Percentiles rank a stretch among this genome's conserved stretches.
These are phyloP conservation scores for Elysia crispata DNA, from an alignment of 2,888 invertebrate genomes.

Conservation along the genomic window DNA sequence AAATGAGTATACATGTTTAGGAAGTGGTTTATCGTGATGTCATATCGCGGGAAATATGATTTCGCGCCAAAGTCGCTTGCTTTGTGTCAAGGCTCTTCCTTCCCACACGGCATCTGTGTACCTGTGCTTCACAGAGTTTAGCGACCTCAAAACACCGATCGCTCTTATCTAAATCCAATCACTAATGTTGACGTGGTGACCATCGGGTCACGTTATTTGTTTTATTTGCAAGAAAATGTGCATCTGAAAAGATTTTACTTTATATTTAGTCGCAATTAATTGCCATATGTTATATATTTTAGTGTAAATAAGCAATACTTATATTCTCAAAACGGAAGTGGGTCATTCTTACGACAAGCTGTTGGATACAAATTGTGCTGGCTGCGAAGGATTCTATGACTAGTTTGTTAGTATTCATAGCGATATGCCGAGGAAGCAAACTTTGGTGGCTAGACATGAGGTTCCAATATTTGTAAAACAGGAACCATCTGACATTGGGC, in stretches of 20 bases:
- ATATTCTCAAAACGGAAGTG: constrained; percentile 42
- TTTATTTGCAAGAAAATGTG: no score
- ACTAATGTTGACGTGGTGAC: no score
- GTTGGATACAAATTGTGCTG: constrained; percentile 23
- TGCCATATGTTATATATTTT: no score
- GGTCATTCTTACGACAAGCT: constrained; percentile 33
- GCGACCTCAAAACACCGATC: no score
- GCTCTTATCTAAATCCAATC: no score
- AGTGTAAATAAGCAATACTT: no score
- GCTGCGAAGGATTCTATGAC: not conserved
- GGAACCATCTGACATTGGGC: constrained; percentile 59
- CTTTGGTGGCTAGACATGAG: constrained; percentile 58
- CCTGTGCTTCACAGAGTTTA: constrained; percentile 3
- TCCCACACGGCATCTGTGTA: constrained; percentile 49
- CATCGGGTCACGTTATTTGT: no score
- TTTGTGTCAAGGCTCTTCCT: constrained; percentile 58
- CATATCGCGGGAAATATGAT: constrained; percentile 75
- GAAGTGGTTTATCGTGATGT: constrained; percentile 60
- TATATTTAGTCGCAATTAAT: no score
- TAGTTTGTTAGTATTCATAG: not conserved
- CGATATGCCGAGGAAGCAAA: constrained; percentile 66
- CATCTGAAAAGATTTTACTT: no score
- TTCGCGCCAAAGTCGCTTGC: constrained; percentile 73
- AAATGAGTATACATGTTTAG: constrained; percentile 50
- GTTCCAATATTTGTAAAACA: constrained; percentile 63